Evolutionary conservation across 2,888 invertebrate species (phyloP).

Genomic region (Trissolcus brochymenae): DNA sequence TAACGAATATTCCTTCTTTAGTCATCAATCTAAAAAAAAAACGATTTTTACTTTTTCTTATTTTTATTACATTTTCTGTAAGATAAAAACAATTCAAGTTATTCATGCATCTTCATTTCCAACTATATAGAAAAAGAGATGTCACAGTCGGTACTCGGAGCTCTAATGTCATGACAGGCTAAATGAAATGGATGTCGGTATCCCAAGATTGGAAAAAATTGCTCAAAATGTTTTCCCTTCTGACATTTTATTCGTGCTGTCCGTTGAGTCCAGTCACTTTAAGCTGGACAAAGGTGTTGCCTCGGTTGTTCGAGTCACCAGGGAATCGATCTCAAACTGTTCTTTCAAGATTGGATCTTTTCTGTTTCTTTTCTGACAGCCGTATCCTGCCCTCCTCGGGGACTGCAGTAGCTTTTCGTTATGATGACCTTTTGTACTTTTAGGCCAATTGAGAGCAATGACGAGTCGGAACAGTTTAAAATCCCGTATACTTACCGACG

Average conservation of each 20-base stretch:
- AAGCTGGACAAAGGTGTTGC: conserved; percentile 58
- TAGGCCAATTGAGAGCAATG: conserved; percentile 52
- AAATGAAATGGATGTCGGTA: conserved; percentile 75
- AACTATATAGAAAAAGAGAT: conserved; percentile 16
- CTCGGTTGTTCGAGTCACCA: conserved; percentile 48
- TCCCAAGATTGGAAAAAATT: conserved; percentile 74
- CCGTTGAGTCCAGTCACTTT: conserved; percentile 53
- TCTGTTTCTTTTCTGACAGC: conserved; percentile 55
- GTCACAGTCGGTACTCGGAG: conserved; percentile 33
- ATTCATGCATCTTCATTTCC: conserved; percentile 50
- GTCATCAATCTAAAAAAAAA: conserved; percentile 7
- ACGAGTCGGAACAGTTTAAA: conserved; percentile 35
- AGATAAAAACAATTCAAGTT: neutral
- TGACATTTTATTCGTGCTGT: conserved; percentile 38
- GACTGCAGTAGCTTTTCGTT: conserved; percentile 49
- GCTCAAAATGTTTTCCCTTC: conserved; percentile 63
- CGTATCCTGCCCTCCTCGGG: conserved; percentile 50
- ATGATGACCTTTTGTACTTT: conserved; percentile 54
- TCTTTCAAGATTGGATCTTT: conserved; percentile 58
- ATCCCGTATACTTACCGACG: conserved; percentile 10
- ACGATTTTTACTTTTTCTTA: neutral
- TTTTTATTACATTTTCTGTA: too few species aligned
- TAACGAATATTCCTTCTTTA: too few species aligned
- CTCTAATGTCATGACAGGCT: conserved; percentile 68
- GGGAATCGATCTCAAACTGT: conserved; percentile 60